A percentile compares a stretch with the other conserved stretches of the same genome.
Evolutionary conservation across 2,888 invertebrate species (phyloP).

Genomic region (Drosophila birchii): DNA sequence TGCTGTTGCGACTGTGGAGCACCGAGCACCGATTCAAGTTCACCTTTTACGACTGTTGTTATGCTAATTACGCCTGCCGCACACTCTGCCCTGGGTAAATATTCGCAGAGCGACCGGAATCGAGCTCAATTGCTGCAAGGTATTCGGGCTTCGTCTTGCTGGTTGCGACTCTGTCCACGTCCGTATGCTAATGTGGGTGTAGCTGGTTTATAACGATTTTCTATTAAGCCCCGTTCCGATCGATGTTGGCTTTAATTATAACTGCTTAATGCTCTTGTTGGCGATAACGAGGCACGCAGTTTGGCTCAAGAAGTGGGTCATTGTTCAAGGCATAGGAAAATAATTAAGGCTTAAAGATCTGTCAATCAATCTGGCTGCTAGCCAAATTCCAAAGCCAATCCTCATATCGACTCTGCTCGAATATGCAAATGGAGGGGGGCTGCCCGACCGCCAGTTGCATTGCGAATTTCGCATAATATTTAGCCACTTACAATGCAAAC

Average conservation of each 20-base stretch:
- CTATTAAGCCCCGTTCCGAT: slow-evolving; percentile 35
- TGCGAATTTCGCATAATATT: slow-evolving; percentile 41
- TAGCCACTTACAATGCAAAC: slow-evolving; percentile 59
- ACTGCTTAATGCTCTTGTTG: slow-evolving; percentile 50
- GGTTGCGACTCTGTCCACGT: slow-evolving; percentile 4
- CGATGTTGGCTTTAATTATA: slow-evolving; percentile 54
- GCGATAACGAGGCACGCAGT: slow-evolving; percentile 28
- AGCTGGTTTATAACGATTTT: slow-evolving; percentile 61
- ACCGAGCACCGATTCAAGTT: slow-evolving; percentile 65
- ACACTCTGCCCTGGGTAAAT: slow-evolving; percentile 23
- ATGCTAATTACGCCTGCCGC: slow-evolving; percentile 61
- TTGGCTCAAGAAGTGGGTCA: slow-evolving; percentile 49
- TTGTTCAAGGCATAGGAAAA: slow-evolving; percentile 43
- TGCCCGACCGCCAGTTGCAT: slow-evolving; percentile 23
- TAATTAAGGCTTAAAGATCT: slow-evolving; percentile 25
- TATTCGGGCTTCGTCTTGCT: slow-evolving; percentile 22
- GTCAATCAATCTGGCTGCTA: slow-evolving; percentile 15
- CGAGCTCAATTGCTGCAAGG: slow-evolving; percentile 44
- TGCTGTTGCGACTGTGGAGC: slow-evolving; percentile 35
- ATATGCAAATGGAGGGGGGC: slow-evolving; percentile 24
- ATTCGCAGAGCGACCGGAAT: slow-evolving; percentile 8
- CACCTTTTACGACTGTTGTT: slow-evolving; percentile 57
- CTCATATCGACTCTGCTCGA: neutral
- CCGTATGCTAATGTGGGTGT: slow-evolving; percentile 70
- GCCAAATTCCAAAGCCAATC: neutral